Percentiles rank a stretch among this genome's conserved stretches.
Conservation (phyloP, 2,113 vertebrate genomes). For the Equus przewalskii region DNA sequence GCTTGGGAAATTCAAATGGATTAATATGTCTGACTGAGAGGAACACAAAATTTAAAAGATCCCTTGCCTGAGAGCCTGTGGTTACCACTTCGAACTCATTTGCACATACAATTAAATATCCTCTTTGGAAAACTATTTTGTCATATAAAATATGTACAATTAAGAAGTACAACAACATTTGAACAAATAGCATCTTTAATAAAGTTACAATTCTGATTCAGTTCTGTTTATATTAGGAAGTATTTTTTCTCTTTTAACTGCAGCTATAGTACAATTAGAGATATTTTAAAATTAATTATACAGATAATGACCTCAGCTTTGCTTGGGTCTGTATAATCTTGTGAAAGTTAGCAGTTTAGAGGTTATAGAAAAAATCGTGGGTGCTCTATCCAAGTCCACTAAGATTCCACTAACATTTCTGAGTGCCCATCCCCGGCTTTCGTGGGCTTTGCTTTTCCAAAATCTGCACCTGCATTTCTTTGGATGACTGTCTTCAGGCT, state of each 20-base stretch:
- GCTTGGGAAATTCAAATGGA: conserved; percentile 30
- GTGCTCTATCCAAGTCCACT: background rate
- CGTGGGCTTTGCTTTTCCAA: background rate
- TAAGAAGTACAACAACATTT: background rate
- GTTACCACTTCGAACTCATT: conserved; percentile 36
- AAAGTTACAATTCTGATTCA: background rate
- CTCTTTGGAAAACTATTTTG: conserved; percentile 8
- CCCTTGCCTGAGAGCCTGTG: background rate
- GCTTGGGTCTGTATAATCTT: background rate
- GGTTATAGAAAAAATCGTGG: background rate
- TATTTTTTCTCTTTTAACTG: background rate
- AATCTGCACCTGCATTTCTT: background rate
- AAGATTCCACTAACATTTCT: background rate
- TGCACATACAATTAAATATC: background rate
- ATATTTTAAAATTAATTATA: conserved; percentile 16
- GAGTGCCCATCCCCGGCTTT: background rate
- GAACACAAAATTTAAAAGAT: conserved; percentile 27
- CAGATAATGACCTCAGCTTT: background rate
- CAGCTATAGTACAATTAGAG: background rate
- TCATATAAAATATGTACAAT: conserved; percentile 32
- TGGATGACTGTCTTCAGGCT: background rate
- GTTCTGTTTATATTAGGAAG: background rate
- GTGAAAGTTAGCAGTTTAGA: background rate
- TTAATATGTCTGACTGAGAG: background rate
- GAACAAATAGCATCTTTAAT: background rate